Evolutionary conservation across 2,113 vertebrate species (phyloP), one percentile per base, ranked within the genome.

Genomic region (Myanophis thanlyinensis): DNA sequence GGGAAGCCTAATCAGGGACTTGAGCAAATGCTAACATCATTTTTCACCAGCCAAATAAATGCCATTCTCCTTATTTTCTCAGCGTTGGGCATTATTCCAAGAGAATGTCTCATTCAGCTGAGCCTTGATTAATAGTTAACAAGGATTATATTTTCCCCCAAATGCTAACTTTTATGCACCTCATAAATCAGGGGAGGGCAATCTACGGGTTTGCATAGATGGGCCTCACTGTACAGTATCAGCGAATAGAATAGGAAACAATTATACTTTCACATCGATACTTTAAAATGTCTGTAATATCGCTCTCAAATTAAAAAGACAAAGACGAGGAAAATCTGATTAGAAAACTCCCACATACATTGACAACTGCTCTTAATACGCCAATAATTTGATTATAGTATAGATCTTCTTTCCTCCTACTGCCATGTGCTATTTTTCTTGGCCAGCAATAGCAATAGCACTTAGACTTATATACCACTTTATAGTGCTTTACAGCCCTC

Each of bases 31-130:
- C 49, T 89, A 91, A 54, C 46, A 59, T 87, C 35, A n/a, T 91
- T 87, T 91, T 87, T 91, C 53, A 91, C 54, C 80, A 23, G 80
- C 22, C 46, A 89, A 91, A 59, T 56, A 47, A 91, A 91, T 91
- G 52, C 44, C 40, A 48, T 30, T n/a, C 90, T 86, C 27, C 80
- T 91, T 48, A n/a, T 91, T 91, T 91, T 59, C 84, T 87, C 53
- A 35, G 56, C 22, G 54, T 87, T 91, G n/a, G 90, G 84, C 48
- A 48, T 87, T 59, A 59, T 87, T 91, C 56, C 90, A 91, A 87
- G 53, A 62, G 22, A 62, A 87, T 47, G 30, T 87, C 30, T 47
- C 46, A 22, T 48, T 48, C 46, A 9, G 9, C 52, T 44, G 46
- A 10, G 20, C 52, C 30, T 23, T 85, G 90, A 86, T 53, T 59